Evolutionary conservation across 2,888 invertebrate genomes (phyloP).

Genomic region (Disparrhopalites patrizii): DNA sequence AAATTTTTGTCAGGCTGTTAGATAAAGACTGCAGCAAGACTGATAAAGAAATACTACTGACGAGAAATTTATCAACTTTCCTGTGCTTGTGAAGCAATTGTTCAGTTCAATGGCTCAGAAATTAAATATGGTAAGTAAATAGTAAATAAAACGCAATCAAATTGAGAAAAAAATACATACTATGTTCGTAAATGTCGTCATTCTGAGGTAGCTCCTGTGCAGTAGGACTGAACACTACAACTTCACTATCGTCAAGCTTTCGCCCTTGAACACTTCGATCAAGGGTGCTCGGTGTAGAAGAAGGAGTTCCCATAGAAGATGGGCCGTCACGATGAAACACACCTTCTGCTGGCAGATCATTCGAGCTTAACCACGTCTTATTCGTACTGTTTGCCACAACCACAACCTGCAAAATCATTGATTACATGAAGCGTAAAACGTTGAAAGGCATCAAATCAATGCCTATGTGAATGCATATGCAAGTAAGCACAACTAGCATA

Average conservation of each 20-base stretch:
- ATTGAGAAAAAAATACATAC: constrained; percentile 18
- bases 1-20: no score
- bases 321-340: constrained; percentile 20
- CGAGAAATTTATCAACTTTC: no score
- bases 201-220: constrained; percentile 27
- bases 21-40: no score
- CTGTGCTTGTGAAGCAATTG: no score
- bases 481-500: no score
- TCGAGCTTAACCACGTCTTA: constrained; percentile 59
- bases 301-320: constrained; percentile 22
- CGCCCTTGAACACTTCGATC: constrained; percentile 56
- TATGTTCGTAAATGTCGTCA: constrained; percentile 43
- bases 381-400: constrained; percentile 73
- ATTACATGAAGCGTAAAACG: background rate
- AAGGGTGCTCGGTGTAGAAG: constrained; percentile 39
- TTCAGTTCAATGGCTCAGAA: no score
- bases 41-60: no score
- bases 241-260: constrained; percentile 80
- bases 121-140: no score
- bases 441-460: no score
- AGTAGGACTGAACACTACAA: constrained; percentile 68
- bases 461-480: no score
- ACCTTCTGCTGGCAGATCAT: constrained; percentile 43
- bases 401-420: constrained; percentile 62
- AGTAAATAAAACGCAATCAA: background rate